A percentile compares a stretch with the other conserved stretches of the same genome.
phyloP scores from a whole-genome alignment of 2,113 vertebrate genomes.

The Octodon degus region DNA sequence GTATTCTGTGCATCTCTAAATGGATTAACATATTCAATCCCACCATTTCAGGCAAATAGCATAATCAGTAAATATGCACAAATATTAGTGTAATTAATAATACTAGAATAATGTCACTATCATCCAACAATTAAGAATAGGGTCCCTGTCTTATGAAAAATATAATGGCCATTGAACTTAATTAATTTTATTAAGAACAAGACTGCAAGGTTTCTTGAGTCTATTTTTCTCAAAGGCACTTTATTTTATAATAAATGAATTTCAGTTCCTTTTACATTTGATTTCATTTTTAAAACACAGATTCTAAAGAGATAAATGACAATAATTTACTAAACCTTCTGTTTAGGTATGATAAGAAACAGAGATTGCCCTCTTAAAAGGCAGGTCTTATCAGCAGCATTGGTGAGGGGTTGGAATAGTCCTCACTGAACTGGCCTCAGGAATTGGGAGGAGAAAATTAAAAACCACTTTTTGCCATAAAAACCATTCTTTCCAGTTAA shows the following conservation, averaged over 20 bases:
- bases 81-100: neutral
- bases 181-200: neutral
- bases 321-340: slow-evolving; percentile 41
- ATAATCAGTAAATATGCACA: neutral
- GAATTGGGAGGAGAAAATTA: neutral
- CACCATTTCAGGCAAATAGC: neutral
- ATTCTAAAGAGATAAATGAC: slow-evolving; percentile 30
- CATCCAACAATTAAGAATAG: neutral
- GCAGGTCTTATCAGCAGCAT: slow-evolving; percentile 57
- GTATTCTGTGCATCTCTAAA: neutral
- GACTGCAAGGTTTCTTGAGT: neutral
- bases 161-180: neutral
- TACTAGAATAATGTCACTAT: neutral
- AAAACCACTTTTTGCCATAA: slow-evolving; percentile 9
- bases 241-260: neutral
- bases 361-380: slow-evolving; percentile 64
- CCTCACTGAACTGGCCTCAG: slow-evolving; percentile 14
- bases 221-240: neutral
- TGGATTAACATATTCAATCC: neutral
- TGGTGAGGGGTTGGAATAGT: neutral
- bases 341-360: slow-evolving; percentile 76
- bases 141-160: neutral
- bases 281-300: slow-evolving; percentile 55
- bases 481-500: slow-evolving; percentile 7
- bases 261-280: neutral